Conservation (phyloP, 2,888 invertebrate genomes). For the Leptinotarsa haldemani region DNA sequence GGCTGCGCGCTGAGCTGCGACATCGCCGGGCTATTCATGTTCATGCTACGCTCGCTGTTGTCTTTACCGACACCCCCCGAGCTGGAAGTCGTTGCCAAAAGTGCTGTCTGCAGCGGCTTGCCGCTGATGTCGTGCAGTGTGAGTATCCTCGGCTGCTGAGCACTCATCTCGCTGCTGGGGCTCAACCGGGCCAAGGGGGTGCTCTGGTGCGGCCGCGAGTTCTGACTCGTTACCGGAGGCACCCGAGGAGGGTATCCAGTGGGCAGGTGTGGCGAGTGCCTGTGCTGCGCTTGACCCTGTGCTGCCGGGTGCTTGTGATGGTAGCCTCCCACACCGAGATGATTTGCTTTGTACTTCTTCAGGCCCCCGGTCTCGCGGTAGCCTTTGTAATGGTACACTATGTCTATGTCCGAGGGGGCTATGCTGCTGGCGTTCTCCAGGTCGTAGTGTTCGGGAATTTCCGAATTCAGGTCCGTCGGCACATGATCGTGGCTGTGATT, state of each 20-base stretch:
- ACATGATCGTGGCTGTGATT: slow-evolving; percentile 78
- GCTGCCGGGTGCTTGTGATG: slow-evolving; percentile 81
- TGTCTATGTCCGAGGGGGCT: slow-evolving; percentile 96
- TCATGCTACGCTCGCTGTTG: slow-evolving; percentile 90
- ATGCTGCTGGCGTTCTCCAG: slow-evolving; percentile 97
- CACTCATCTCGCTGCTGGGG: slow-evolving; percentile 91
- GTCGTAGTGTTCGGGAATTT: slow-evolving; percentile 93
- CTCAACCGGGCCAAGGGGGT: slow-evolving; percentile 91
- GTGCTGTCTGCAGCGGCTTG: slow-evolving; percentile 88
- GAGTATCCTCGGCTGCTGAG: slow-evolving; percentile 91
- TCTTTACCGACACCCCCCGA: slow-evolving; percentile 86
- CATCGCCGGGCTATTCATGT: slow-evolving; percentile 92
- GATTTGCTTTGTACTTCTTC: slow-evolving; percentile 88
- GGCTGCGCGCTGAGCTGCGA: slow-evolving; percentile 86
- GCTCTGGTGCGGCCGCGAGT: slow-evolving; percentile 86
- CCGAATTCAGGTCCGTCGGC: slow-evolving; percentile 79
- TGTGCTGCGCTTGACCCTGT: slow-evolving; percentile 75
- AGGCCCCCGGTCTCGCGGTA: slow-evolving; percentile 85
- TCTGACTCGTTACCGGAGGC: slow-evolving; percentile 66
- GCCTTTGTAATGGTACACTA: slow-evolving; percentile 95
- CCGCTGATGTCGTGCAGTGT: slow-evolving; percentile 94
- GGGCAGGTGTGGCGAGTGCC: slow-evolving; percentile 83
- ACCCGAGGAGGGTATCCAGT: slow-evolving; percentile 81
- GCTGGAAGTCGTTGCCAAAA: slow-evolving; percentile 89
- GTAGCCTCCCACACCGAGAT: slow-evolving; percentile 82